Evolutionary conservation across 2,888 invertebrate genomes (phyloP).

Genomic region (Andrena haemorrhoa): DNA sequence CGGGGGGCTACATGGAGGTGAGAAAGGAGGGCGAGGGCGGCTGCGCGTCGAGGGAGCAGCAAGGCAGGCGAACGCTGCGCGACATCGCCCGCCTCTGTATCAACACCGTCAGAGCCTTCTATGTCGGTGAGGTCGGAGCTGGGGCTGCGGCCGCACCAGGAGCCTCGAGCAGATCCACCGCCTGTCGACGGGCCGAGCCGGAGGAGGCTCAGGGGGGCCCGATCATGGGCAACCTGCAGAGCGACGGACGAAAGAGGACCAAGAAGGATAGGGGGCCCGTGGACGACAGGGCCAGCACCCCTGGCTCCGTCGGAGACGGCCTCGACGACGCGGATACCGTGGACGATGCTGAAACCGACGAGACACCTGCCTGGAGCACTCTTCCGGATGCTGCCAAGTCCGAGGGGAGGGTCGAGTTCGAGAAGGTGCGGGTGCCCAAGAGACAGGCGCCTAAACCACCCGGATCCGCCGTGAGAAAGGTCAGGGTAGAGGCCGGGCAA

Average conservation of each 20-base stretch:
- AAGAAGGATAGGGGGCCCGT: constrained; percentile 43
- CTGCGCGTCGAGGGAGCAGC: constrained; percentile 74
- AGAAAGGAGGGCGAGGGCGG: constrained; percentile 54
- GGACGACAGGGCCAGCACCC: constrained; percentile 13
- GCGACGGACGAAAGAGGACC: constrained; percentile 79
- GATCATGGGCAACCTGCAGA: constrained; percentile 83
- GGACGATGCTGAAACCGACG: constrained; percentile 20
- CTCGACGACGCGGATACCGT: constrained; percentile 33
- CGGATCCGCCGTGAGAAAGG: constrained; percentile 31
- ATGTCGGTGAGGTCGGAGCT: constrained; percentile 55
- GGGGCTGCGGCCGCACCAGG: constrained; percentile 6
- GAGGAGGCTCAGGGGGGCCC: constrained; percentile 15
- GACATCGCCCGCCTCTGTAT: constrained; percentile 76
- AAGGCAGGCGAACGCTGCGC: constrained; percentile 71
- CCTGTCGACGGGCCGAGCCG: constrained; percentile 8
- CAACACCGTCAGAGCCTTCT: constrained; percentile 72
- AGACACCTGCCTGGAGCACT: constrained; percentile 1
- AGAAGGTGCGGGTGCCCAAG: constrained; percentile 78
- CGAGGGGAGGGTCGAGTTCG: constrained; percentile 63
- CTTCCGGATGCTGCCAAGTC: not conserved
- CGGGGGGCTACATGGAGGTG: constrained; percentile 1
- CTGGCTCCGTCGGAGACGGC: constrained; percentile 36
- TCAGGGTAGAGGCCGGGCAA: constrained; percentile 16
- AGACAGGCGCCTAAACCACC: constrained; percentile 80
- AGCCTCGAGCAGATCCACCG: constrained; percentile 7